phyloP scores from a whole-genome alignment of 30 jellyfish, hydroid and myxozoan genomes.

The Rhopilema esculentum region DNA sequence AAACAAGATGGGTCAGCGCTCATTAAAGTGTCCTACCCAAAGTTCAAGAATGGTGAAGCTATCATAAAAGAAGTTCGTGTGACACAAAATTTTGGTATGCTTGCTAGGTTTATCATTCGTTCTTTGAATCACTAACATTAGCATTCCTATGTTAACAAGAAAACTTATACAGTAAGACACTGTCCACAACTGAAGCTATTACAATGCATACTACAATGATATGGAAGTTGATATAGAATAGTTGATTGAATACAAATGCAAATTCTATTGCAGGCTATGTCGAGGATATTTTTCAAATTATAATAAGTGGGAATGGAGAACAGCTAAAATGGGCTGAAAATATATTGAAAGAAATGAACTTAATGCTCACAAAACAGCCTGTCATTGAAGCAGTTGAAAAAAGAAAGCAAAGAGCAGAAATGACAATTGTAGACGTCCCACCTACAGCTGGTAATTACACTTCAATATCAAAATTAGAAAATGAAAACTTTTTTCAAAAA shows the following conservation, averaged over 20 bases:
- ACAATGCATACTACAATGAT: background rate
- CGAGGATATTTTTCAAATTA: constrained; percentile 28
- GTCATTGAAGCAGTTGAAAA: constrained; percentile 26
- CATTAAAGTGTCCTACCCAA: constrained; percentile 31
- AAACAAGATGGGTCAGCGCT: constrained; percentile 37
- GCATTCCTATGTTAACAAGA: constrained; percentile 22
- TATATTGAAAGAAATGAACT: constrained; percentile 34
- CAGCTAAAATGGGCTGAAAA: constrained; percentile 24
- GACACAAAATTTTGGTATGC: constrained; percentile 38
- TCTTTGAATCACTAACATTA: background rate
- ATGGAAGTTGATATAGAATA: constrained; percentile 5
- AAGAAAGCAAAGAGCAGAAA: constrained; percentile 22
- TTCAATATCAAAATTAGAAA: background rate
- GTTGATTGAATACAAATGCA: background rate
- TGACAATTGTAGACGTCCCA: constrained; percentile 35
- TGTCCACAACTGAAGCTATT: background rate
- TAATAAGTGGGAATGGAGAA: constrained; percentile 9
- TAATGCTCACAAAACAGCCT: constrained; percentile 52
- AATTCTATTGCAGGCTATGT: constrained; percentile 16
- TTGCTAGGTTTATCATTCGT: background rate
- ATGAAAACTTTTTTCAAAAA: constrained; percentile 9
- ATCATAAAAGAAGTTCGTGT: constrained; percentile 26
- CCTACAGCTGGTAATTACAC: constrained; percentile 18
- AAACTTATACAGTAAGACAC: background rate
- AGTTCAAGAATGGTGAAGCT: constrained; percentile 50